Evolutionary conservation across 2,113 vertebrate genomes (phyloP).

Genomic region (Corythaeola cristata): DNA sequence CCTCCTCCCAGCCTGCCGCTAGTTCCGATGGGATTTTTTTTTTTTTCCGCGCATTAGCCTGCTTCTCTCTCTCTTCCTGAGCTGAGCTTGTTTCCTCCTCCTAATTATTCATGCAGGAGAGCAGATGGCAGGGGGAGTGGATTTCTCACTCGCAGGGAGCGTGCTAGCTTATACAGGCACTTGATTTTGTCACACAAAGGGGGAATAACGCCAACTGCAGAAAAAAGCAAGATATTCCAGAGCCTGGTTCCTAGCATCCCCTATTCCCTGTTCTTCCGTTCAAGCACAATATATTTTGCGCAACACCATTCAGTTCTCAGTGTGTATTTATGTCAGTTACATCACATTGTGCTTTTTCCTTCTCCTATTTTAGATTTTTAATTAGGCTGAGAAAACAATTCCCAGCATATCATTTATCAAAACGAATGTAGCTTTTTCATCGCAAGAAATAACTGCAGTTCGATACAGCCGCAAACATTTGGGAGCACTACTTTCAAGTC

Average conservation of each 20-base stretch:
- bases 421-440: neutral
- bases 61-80: neutral
- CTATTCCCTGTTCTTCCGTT: neutral
- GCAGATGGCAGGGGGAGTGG: constrained; percentile 55
- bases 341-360: neutral
- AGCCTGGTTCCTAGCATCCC: neutral
- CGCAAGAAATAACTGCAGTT: neutral
- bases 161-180: constrained; percentile 23
- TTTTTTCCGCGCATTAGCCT: neutral
- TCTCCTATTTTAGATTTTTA: neutral
- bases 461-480: neutral
- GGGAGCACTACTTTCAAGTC: neutral
- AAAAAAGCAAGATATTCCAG: neutral
- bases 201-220: neutral
- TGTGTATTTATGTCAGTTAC: neutral
- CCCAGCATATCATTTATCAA: neutral
- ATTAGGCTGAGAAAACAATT: neutral
- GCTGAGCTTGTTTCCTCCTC: neutral
- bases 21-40: neutral
- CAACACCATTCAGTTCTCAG: neutral
- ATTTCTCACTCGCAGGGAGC: neutral
- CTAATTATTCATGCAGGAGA: constrained; percentile 30
- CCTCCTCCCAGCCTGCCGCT: neutral
- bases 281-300: neutral
- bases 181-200: neutral